phyloP scores from a whole-genome alignment of 2,113 vertebrate species.

The Osmerus mordax region DNA sequence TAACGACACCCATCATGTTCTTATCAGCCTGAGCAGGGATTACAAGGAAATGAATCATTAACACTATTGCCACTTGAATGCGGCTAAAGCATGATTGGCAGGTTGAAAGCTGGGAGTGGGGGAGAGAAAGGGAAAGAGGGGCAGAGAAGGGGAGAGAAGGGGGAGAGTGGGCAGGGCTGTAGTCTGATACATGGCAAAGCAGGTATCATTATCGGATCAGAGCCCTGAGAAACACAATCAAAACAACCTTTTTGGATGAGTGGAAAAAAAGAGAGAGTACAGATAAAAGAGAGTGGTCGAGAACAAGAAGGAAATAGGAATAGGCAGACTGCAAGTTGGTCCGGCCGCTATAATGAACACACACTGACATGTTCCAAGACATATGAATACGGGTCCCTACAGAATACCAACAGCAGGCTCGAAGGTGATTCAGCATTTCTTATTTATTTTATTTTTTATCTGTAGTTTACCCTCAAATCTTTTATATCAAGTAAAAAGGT shows the following conservation, averaged over 20 bases:
- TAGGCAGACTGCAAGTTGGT: conserved; percentile 7
- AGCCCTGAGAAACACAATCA: conserved; percentile 39
- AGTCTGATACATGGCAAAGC: conserved; percentile 53
- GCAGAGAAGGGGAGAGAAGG: neutral
- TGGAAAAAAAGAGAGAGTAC: conserved; percentile 13
- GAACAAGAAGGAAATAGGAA: conserved; percentile 24
- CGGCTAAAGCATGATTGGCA: conserved; percentile 70
- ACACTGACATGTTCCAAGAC: conserved; percentile 33
- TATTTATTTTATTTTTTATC: conserved; percentile 26
- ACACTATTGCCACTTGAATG: conserved; percentile 69
- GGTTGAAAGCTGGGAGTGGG: conserved; percentile 49
- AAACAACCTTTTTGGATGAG: conserved; percentile 51
- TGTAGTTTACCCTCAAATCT: conserved; percentile 38
- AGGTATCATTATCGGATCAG: conserved; percentile 60
- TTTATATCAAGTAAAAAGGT: conserved; percentile 40
- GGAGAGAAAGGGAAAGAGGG: neutral
- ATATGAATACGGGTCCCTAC: conserved; percentile 32
- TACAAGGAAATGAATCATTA: conserved; percentile 73
- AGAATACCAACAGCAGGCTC: conserved; percentile 40
- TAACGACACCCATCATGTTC: conserved; percentile 61
- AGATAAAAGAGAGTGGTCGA: conserved; percentile 27
- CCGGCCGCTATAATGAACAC: conserved; percentile 22
- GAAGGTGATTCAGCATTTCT: conserved; percentile 29
- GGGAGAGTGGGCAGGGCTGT: conserved; percentile 48
- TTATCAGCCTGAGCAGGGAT: conserved; percentile 70